Percentiles rank a stretch among this genome's conserved stretches.
These are phyloP conservation scores for Eurytoma californica DNA, from an alignment of 2,888 invertebrate species.

Conservation along the genomic window DNA sequence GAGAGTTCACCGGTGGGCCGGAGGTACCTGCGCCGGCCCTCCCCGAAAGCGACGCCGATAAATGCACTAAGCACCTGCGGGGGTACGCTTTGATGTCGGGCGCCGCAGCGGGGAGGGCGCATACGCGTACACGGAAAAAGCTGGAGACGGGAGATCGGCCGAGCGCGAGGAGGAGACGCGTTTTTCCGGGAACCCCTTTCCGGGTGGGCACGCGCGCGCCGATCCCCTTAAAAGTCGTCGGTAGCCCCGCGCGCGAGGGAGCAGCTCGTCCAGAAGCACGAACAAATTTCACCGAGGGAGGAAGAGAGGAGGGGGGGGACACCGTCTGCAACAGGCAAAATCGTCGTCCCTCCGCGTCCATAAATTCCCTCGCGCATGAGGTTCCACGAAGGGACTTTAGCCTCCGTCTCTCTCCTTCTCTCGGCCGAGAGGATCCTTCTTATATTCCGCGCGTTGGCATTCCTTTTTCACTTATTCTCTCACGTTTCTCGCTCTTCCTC, in stretches of 20 bases:
- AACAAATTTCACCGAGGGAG: constrained; percentile 22
- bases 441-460: constrained; percentile 31
- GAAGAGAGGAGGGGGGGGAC: neutral
- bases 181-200: constrained; percentile 44
- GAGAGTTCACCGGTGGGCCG: no score
- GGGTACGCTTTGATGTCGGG: neutral
- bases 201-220: constrained; percentile 3
- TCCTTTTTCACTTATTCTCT: constrained; percentile 48
- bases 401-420: constrained; percentile 1
- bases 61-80: neutral
- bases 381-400: constrained; percentile 41
- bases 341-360: constrained; percentile 30
- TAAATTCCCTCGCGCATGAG: constrained; percentile 42
- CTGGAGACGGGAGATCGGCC: neutral
- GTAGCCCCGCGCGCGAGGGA: neutral
- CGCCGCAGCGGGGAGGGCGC: neutral
- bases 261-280: neutral
- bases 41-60: neutral
- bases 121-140: neutral
- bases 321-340: neutral
- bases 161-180: neutral
- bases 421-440: constrained; percentile 13
- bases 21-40: no score
- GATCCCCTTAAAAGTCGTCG: constrained; percentile 17
- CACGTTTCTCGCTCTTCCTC: constrained; percentile 34